Base-by-base conservation (phyloP, 2,797 vertebrate genomes). In the Artibeus lituratus region DNA sequence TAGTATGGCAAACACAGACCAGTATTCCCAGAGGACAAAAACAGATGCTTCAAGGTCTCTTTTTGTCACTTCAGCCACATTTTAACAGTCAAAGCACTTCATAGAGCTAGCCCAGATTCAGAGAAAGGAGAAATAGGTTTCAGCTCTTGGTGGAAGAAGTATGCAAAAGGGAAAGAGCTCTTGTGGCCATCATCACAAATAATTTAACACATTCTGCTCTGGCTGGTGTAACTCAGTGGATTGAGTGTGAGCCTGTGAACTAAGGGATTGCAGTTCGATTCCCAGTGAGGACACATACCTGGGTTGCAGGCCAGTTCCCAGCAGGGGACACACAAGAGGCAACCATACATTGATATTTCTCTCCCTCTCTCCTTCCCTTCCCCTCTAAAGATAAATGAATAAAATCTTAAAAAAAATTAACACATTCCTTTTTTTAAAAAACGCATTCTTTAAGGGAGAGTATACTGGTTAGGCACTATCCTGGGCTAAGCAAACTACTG, bases 101-200 rank as follows among this genome's bases (percentile, higher is more conserved):
- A 62, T 11, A 96, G 69, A 90, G 42, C 24, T 78, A 93, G 49
- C 51, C 39, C 53, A 93, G 80, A 89, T 82, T 91, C 53, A 73
- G 19, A 87, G 57, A 44, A 91, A 57, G 24, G 21, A 22, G 24
- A 96, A 86, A 51, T 32, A 87, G 55, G 24, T 83, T 90, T 96
- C 47, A 92, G 42, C 53, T 87, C 55, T 97, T 85, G 37, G 55
- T 90, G 35, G 42, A 22, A 84, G 39, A 91, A 67, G 19, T 37
- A 29, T 49, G 59, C 8, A 67, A 47, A 42, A 91, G 53, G 29
- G 37, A 26, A 89, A 65, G 32, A 81, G 70, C 57, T 94, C 49
- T 90, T 86, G 8, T 24, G n/a, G 24, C 49, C 26, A 72, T 89
- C n/a, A 73, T 70, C 93, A 10, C 29, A 74, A 69, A 87, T 29